These are phyloP conservation scores for Empidonax traillii DNA, from an alignment of 2,113 vertebrate genomes.

Conservation along the genomic window DNA sequence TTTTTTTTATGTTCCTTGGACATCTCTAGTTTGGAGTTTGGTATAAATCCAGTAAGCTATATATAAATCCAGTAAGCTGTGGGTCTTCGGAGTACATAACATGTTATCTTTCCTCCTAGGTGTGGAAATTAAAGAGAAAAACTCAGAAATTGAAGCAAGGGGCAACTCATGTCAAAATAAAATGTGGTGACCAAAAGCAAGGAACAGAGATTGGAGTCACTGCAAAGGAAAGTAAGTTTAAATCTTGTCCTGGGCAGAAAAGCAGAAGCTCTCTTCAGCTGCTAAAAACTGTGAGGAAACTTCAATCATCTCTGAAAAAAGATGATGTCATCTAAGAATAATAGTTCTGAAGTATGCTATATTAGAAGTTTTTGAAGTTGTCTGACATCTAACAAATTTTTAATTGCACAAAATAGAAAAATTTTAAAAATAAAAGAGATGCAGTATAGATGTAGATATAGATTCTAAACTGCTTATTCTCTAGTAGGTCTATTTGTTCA, in stretches of 20 bases:
- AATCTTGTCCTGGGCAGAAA: constrained; percentile 56
- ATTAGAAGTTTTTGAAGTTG: background rate
- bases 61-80: background rate
- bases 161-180: background rate
- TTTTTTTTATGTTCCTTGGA: background rate
- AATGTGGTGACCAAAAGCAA: constrained; percentile 22
- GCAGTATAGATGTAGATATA: background rate
- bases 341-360: constrained; percentile 26
- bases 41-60: background rate
- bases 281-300: constrained; percentile 78
- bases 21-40: background rate
- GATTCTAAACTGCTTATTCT: background rate
- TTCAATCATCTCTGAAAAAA: constrained; percentile 80
- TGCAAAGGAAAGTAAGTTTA: constrained; percentile 40
- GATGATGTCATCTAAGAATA: constrained; percentile 83
- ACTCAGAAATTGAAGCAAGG: constrained; percentile 62
- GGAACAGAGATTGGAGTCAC: constrained; percentile 53
- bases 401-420: background rate
- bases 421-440: background rate
- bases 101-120: constrained; percentile 66
- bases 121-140: constrained; percentile 76
- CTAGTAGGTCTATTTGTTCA: background rate
- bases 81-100: background rate
- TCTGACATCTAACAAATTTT: background rate
- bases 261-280: constrained; percentile 71